Percentiles rank a stretch among this genome's conserved stretches.
phyloP scores from a whole-genome alignment of 2,113 vertebrate genomes.

The Numenius arquata region DNA sequence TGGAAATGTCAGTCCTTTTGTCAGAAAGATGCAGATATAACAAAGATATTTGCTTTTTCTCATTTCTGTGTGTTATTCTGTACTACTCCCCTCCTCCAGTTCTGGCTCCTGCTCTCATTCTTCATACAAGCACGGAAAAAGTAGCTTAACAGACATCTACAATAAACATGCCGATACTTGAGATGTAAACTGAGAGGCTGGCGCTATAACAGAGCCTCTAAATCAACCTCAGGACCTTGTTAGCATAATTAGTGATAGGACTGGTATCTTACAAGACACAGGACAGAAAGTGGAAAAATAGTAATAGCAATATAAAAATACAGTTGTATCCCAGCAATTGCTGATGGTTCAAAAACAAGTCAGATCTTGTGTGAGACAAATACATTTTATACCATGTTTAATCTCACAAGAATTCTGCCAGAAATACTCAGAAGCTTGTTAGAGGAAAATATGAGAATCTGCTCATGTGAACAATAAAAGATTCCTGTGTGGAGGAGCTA shows the following conservation, averaged over 20 bases:
- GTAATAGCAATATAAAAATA: slow-evolving; percentile 12
- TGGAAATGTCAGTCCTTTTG: not conserved
- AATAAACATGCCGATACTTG: slow-evolving; percentile 52
- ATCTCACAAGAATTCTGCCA: slow-evolving; percentile 42
- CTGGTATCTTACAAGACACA: slow-evolving; percentile 2
- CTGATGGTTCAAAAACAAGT: slow-evolving; percentile 53
- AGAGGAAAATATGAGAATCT: slow-evolving; percentile 34
- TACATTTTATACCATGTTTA: slow-evolving; percentile 36
- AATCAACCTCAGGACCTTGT: slow-evolving; percentile 55
- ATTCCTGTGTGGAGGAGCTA: not conserved
- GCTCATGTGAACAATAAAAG: not conserved
- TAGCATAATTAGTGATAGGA: slow-evolving; percentile 54
- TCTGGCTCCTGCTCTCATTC: not conserved
- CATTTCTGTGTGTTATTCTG: not conserved
- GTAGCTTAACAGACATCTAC: slow-evolving; percentile 31
- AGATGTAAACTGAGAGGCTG: slow-evolving; percentile 48
- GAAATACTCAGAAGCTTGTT: slow-evolving; percentile 48
- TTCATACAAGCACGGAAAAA: slow-evolving; percentile 20
- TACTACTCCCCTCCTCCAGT: not conserved
- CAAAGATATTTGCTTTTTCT: slow-evolving; percentile 12
- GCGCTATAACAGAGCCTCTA: slow-evolving; percentile 36
- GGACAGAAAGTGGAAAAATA: slow-evolving; percentile 17
- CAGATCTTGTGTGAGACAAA: slow-evolving; percentile 38
- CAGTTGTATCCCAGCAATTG: not conserved
- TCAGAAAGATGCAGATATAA: not conserved